Conservation (phyloP, 2,888 invertebrate species). For the Tricholauxania praeusta region DNA sequence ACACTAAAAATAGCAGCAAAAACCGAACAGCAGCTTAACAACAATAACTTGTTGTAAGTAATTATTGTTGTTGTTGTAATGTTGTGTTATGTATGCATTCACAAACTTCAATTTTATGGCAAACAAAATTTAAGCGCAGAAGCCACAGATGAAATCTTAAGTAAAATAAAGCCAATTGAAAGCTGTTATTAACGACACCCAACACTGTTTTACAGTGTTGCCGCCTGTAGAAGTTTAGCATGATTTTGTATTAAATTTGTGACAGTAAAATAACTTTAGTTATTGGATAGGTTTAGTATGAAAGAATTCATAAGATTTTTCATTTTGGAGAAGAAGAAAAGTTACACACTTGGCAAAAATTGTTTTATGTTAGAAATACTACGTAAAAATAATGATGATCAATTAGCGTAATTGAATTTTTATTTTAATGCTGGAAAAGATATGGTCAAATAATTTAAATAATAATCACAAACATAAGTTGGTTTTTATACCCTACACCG, state of each 20-base stretch:
- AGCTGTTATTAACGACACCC: background rate
- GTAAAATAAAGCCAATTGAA: background rate
- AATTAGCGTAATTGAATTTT: no score
- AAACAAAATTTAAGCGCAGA: background rate
- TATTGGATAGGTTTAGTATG: background rate
- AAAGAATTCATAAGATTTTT: no score
- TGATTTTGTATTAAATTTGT: background rate
- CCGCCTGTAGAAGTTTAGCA: background rate
- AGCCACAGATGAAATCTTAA: background rate
- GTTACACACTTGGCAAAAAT: no score
- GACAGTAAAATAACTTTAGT: background rate
- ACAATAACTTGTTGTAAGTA: background rate
- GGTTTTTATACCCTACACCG: no score
- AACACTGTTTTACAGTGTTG: background rate
- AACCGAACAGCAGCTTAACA: background rate
- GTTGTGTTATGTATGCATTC: background rate
- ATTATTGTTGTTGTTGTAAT: conserved; percentile 1
- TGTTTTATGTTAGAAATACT: no score
- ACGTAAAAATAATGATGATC: no score
- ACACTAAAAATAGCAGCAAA: background rate
- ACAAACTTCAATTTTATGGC: background rate
- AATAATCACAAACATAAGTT: no score
- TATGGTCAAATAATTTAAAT: no score
- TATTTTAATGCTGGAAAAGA: no score
- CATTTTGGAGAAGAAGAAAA: no score